Evolutionary conservation across 1,140 invertebrate genomes (phyloP).

Genomic region (Cydia splendana): DNA sequence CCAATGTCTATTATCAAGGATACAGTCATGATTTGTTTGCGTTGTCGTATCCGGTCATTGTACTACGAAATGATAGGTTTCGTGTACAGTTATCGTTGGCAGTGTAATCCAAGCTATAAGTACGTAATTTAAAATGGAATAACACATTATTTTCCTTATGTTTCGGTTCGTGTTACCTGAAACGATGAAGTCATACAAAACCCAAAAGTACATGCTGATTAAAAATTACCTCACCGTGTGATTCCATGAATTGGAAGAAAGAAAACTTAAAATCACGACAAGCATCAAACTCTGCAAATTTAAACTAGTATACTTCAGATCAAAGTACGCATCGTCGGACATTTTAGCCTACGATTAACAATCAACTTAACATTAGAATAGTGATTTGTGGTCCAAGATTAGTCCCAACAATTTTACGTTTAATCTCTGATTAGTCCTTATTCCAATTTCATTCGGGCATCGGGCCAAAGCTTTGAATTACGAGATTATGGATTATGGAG

Average conservation of each 20-base stretch:
- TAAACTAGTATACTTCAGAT: neutral
- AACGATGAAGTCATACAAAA: neutral
- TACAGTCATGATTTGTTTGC: constrained; percentile 11
- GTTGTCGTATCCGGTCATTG: constrained; percentile 14
- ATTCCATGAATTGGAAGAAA: neutral
- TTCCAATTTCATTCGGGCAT: neutral
- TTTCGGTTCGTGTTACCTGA: neutral
- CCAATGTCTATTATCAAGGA: constrained; percentile 6
- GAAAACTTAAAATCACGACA: neutral
- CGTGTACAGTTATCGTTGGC: neutral
- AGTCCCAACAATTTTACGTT: neutral
- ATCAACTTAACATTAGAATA: neutral
- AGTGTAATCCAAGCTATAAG: neutral
- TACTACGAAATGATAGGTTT: constrained; percentile 25
- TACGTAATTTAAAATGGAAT: neutral
- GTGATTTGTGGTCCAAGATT: neutral
- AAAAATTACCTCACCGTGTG: neutral
- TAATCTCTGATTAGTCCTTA: neutral
- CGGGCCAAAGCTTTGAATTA: neutral
- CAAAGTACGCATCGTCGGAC: neutral
- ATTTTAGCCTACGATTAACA: neutral
- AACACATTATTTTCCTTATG: neutral
- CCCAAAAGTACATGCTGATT: neutral
- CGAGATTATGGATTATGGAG: neutral
- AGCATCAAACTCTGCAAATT: neutral